Evolutionary conservation across 2,888 invertebrate species (phyloP).

Genomic region (Ligdia adustata): DNA sequence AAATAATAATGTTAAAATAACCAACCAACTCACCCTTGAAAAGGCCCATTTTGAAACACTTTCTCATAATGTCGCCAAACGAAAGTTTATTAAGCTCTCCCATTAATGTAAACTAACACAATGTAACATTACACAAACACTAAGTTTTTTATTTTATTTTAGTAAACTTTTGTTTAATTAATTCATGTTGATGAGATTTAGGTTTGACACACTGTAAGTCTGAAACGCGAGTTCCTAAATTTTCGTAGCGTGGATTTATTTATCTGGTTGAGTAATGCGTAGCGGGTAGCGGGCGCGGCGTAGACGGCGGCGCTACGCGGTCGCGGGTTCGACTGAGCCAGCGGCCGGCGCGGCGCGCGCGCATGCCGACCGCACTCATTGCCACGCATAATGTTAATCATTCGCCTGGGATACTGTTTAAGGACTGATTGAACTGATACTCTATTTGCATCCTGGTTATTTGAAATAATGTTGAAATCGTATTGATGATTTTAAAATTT

Average conservation of each 20-base stretch:
- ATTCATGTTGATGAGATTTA: constrained; percentile 1
- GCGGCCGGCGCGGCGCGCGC: constrained; percentile 41
- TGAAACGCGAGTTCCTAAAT: constrained; percentile 14
- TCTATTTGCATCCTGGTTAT: constrained; percentile 20
- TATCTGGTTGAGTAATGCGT: constrained; percentile 40
- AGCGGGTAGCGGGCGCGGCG: constrained; percentile 48
- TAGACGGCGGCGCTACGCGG: constrained; percentile 65
- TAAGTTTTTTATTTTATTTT: too few relatives aligned
- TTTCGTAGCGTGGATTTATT: constrained; percentile 21
- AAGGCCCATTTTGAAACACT: constrained; percentile 79
- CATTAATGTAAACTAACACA: constrained; percentile 50
- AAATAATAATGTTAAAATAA: too few relatives aligned
- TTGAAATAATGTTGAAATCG: not conserved
- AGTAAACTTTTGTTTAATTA: constrained; percentile 2
- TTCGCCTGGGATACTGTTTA: constrained; percentile 41
- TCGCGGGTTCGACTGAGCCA: constrained; percentile 62
- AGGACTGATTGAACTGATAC: constrained; percentile 12
- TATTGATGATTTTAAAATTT: not conserved
- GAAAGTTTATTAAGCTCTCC: constrained; percentile 61
- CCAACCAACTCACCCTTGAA: constrained; percentile 77
- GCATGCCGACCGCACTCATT: constrained; percentile 59
- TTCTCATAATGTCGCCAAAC: constrained; percentile 71
- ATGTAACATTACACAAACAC: too few relatives aligned
- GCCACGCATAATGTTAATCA: constrained; percentile 60
- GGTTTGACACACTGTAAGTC: constrained; percentile 19